Base-by-base conservation (phyloP, 2,888 invertebrate genomes). In the Poecilus cupreus region DNA sequence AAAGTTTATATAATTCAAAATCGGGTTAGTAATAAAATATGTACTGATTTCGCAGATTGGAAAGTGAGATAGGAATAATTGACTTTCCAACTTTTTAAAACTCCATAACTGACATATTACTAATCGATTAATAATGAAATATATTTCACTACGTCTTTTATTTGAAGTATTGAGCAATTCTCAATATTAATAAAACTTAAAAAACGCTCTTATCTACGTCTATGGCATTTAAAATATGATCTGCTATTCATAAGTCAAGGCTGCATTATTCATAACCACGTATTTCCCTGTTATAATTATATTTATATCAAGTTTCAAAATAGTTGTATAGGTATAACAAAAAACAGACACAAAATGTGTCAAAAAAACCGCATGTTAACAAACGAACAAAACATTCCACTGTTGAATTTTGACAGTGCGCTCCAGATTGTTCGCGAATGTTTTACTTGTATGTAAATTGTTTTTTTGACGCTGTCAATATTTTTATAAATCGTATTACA, bases 161-260 rank as follows among this genome's bases (percentile, higher is more conserved):
- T n/a, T n/a, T n/a, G n/a, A n/a, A n/a, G n/a, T n/a, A n/a, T n/a
- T n/a, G n/a, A n/a, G n/a, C n/a, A n/a, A n/a, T n/a, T n/a, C n/a
- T n/a, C n/a, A n/a, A n/a, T n/a, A 32, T 8, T 32, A 32, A 32
- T 6, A 32, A 32, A 5, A 8, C 5, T 32, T 32, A 6, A 2
- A 32, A 32, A 32, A 2, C 8, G 32, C 8, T 60, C 1, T 26
- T 26, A 3, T 13, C 10, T 37, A 43, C 70, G 70, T 16, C 22
- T 13, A 37, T 70, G 70, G 11, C 24, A 13, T 32, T n/a, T 26
- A 70, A 46, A 72, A 51, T 49, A 74, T 75, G 75, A 75, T 75
- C 72, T 46, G 24, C 51, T 22, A 75, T 75, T 32, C 51, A 51
- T 49, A 75, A 75, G 75, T 75, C 75, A 75, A 75, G 75, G 75